Percentiles rank a stretch among this genome's conserved stretches.
These are phyloP conservation scores for Anisognathus igniventris DNA, from an alignment of 2,797 vertebrate genomes.

Conservation along the genomic window DNA sequence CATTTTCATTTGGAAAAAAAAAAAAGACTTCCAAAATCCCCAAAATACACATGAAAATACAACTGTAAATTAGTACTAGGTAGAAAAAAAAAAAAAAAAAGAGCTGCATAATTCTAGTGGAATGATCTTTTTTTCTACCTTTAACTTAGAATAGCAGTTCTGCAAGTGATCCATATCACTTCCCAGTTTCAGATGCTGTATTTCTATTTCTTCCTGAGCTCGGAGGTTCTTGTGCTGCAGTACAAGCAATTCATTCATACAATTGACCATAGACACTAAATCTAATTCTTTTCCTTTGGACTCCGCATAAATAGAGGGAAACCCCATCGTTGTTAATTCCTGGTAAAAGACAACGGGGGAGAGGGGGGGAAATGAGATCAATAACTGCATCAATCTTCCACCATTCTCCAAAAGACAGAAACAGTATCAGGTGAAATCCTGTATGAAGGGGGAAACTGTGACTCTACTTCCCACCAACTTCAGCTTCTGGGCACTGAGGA, in stretches of 20 bases:
- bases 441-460: neutral
- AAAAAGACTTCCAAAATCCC: neutral
- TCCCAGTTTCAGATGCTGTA: conserved; percentile 84
- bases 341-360: conserved; percentile 56
- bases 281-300: conserved; percentile 77
- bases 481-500: neutral
- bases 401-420: neutral
- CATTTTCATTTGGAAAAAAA: neutral
- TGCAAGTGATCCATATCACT: conserved; percentile 90
- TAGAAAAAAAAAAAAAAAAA: neutral
- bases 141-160: conserved; percentile 86
- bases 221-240: conserved; percentile 83
- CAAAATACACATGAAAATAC: neutral
- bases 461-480: neutral
- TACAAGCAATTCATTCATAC: conserved; percentile 88
- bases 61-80: neutral
- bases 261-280: conserved; percentile 83
- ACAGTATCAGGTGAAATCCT: neutral
- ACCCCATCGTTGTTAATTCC: conserved; percentile 87
- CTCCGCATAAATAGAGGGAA: conserved; percentile 81
- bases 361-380: neutral
- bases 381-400: neutral
- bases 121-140: conserved; percentile 72
- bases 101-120: neutral
- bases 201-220: conserved; percentile 86